Conservation (phyloP, 2,113 vertebrate species). For the Suricata suricatta region DNA sequence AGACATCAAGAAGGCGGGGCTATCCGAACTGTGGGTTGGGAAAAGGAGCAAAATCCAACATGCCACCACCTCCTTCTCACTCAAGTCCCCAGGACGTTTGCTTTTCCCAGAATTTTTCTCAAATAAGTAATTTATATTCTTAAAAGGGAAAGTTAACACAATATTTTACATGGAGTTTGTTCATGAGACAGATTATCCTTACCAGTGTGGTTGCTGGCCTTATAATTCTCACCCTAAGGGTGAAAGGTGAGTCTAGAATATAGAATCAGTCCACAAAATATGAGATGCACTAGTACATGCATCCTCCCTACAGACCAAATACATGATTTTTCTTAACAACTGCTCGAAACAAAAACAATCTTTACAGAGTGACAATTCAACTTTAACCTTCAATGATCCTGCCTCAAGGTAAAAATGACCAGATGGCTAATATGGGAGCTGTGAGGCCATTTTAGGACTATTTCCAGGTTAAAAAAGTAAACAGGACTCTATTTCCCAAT, state of each 20-base stretch:
- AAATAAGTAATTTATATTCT: neutral
- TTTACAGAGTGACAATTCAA: neutral
- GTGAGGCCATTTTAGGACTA: neutral
- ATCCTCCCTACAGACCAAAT: neutral
- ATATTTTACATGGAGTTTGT: neutral
- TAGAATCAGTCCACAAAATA: neutral
- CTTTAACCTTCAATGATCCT: neutral
- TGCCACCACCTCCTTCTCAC: neutral
- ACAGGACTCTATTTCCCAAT: neutral
- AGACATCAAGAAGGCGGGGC: constrained; percentile 52
- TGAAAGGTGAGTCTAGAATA: neutral
- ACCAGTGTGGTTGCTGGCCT: neutral
- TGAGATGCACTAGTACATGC: neutral
- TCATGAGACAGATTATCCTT: neutral
- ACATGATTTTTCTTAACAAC: neutral
- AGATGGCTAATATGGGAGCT: neutral
- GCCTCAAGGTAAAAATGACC: neutral
- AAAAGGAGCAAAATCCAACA: neutral
- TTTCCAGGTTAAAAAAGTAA: neutral
- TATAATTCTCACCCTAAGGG: neutral
- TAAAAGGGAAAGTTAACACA: neutral
- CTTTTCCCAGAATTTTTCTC: neutral
- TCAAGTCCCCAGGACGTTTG: neutral
- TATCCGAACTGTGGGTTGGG: neutral
- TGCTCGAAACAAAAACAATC: neutral